Conservation (phyloP, 2,797 vertebrate species). For the Acanthurus tractus region DNA sequence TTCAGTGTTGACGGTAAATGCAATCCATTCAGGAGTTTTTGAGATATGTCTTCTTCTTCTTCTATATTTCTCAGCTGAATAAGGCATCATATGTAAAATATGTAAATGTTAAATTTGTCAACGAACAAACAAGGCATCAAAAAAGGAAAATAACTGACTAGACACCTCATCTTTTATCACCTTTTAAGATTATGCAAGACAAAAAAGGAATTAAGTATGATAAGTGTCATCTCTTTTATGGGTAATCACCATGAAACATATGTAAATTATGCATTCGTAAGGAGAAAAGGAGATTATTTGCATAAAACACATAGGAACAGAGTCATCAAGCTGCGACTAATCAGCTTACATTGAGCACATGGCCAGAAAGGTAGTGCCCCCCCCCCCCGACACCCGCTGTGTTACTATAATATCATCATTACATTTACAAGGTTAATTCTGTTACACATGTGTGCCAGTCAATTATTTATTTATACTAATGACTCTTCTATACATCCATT, state of each 20-base stretch:
- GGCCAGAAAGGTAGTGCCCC: conserved; percentile 11
- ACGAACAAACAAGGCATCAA: background rate
- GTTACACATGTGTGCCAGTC: conserved; percentile 46
- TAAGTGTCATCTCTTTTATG: conserved; percentile 22
- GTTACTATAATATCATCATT: conserved; percentile 57
- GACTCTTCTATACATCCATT: conserved; percentile 59
- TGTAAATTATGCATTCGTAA: conserved; percentile 31
- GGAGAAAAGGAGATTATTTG: background rate
- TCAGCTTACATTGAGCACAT: conserved; percentile 32
- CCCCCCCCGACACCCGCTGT: conserved; percentile 12
- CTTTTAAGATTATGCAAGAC: conserved; percentile 21
- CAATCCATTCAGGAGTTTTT: background rate
- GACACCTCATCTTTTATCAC: conserved; percentile 18
- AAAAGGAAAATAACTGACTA: background rate
- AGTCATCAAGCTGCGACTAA: conserved; percentile 36
- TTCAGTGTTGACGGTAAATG: background rate
- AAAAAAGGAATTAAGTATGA: conserved; percentile 39
- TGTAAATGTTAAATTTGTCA: background rate
- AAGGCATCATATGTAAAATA: no score
- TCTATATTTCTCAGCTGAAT: no score
- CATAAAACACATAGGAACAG: conserved; percentile 20
- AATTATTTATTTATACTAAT: conserved; percentile 78
- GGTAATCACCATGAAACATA: conserved; percentile 24
- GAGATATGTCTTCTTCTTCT: no score
- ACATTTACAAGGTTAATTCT: conserved; percentile 62